Conservation (phyloP, 2,113 vertebrate species). For the Ptilonorhynchus violaceus region DNA sequence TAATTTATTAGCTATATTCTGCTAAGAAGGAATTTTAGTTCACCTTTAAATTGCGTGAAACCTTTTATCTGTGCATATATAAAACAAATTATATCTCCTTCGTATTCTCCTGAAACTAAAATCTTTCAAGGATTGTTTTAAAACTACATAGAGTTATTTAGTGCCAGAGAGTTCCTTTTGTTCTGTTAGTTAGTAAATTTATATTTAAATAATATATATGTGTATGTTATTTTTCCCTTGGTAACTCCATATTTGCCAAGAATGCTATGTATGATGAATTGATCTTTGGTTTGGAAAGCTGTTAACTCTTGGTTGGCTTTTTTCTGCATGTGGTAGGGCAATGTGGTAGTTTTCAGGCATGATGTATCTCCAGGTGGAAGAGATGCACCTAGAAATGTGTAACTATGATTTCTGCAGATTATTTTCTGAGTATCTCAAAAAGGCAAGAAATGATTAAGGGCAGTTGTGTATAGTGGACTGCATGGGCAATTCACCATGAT, state of each 20-base stretch:
- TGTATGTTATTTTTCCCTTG: background rate
- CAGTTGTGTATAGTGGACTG: background rate
- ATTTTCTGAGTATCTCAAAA: background rate
- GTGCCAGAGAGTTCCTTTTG: slow-evolving; percentile 27
- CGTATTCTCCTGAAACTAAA: slow-evolving; percentile 25
- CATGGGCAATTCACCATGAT: background rate
- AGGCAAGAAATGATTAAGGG: background rate
- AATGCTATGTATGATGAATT: background rate
- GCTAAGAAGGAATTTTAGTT: slow-evolving; percentile 11
- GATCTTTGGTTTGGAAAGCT: background rate
- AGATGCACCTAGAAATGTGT: background rate
- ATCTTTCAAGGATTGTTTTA: slow-evolving; percentile 50
- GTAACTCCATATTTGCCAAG: slow-evolving; percentile 28
- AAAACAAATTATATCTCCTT: slow-evolving; percentile 21
- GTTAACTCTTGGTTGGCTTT: background rate
- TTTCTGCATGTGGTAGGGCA: background rate
- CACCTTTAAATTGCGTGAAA: slow-evolving; percentile 24
- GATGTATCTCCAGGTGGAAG: background rate
- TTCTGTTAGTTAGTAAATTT: slow-evolving; percentile 26
- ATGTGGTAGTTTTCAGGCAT: rapidly evolving
- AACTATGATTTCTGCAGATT: background rate
- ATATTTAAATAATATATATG: slow-evolving; percentile 29
- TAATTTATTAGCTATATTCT: slow-evolving; percentile 53
- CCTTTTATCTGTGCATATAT: background rate
- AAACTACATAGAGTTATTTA: slow-evolving; percentile 52